phyloP scores from a whole-genome alignment of 2,888 invertebrate genomes.

The Helicoverpa assulta region DNA sequence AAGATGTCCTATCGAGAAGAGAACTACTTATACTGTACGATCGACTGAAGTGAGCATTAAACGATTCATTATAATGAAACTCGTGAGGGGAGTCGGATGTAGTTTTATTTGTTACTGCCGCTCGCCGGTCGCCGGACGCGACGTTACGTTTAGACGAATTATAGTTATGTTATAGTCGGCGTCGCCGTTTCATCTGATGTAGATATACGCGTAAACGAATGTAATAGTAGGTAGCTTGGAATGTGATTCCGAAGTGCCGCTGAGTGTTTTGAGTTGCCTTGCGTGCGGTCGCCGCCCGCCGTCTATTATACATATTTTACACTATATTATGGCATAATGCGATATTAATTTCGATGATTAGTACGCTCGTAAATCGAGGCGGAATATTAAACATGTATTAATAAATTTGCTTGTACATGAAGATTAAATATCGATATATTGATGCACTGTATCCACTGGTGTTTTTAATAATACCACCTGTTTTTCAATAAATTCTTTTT shows the following conservation, averaged over 20 bases:
- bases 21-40: conserved; percentile 85
- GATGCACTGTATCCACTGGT: conserved; percentile 92
- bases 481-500: conserved; percentile 80
- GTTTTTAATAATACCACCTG: conserved; percentile 89
- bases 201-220: conserved; percentile 72
- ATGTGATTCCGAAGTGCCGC: conserved; percentile 86
- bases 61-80: conserved; percentile 82
- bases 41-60: conserved; percentile 87
- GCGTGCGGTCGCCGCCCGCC: conserved; percentile 72
- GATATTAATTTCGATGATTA: conserved; percentile 83
- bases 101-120: conserved; percentile 81
- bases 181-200: conserved; percentile 71
- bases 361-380: conserved; percentile 79
- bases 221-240: conserved; percentile 82
- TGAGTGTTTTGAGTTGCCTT: conserved; percentile 80
- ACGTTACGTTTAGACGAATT: conserved; percentile 76
- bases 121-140: conserved; percentile 68
- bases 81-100: conserved; percentile 82
- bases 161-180: conserved; percentile 73
- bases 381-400: conserved; percentile 89
- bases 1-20: conserved; percentile 88
- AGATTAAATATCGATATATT: conserved; percentile 94
- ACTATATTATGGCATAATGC: conserved; percentile 90
- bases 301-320: conserved; percentile 84
- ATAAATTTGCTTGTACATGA: conserved; percentile 94